Evolutionary conservation across 53 echinoderm and acorn worm genomes (phyloP).

Genomic region (Antedon mediterranea): DNA sequence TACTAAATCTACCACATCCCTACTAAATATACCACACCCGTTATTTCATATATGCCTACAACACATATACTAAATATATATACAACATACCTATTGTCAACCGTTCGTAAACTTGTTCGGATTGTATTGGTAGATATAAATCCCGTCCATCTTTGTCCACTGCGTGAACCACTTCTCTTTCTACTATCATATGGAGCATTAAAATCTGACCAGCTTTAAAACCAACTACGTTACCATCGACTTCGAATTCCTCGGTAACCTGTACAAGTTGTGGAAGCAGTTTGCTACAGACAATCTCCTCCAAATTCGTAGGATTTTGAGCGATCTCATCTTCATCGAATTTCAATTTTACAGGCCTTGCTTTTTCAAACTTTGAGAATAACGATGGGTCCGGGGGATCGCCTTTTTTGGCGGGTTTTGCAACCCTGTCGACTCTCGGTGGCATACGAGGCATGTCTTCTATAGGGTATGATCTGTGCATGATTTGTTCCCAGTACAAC

Average conservation of each 20-base stretch:
- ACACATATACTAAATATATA: background rate
- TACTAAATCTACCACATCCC: too few species aligned
- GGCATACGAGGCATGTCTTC: background rate
- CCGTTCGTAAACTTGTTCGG: constrained; percentile 49
- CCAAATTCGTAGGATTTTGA: background rate
- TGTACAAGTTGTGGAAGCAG: constrained; percentile 21
- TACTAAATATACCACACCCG: too few species aligned
- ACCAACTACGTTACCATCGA: constrained; percentile 11
- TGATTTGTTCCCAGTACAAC: too few species aligned
- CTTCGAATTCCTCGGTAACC: constrained; percentile 9
- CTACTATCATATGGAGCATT: constrained; percentile 40
- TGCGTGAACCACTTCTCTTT: constrained; percentile 28
- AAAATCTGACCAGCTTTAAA: constrained; percentile 29
- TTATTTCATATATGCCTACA: too few species aligned
- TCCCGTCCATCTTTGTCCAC: constrained; percentile 23
- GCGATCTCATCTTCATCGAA: background rate
- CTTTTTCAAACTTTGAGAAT: background rate
- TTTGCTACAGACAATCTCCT: background rate
- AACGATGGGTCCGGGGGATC: background rate
- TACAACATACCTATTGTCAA: constrained; percentile 43
- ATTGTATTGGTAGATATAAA: constrained; percentile 31
- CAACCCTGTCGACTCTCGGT: background rate
- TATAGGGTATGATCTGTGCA: too few species aligned
- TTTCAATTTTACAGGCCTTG: background rate
- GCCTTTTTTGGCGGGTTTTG: background rate